A percentile compares a stretch with the other conserved stretches of the same genome.
Conservation (phyloP, 2,888 invertebrate species). For the Drosophila siamana region DNA sequence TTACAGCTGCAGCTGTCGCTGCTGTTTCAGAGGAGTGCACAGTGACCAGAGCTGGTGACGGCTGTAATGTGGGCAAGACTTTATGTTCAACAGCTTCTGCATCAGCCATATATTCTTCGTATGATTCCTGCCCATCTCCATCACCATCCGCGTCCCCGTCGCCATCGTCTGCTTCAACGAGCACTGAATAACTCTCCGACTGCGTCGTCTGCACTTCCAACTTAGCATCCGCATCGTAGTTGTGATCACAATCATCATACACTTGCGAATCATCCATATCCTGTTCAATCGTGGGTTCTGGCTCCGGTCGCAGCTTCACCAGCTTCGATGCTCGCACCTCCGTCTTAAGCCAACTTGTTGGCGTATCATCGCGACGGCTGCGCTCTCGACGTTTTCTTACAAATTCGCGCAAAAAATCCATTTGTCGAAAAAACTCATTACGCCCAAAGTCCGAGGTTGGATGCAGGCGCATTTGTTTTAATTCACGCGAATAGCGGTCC, state of each 20-base stretch:
- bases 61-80: constrained; percentile 43
- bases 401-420: constrained; percentile 83
- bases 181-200: constrained; percentile 69
- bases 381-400: constrained; percentile 81
- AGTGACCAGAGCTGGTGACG: constrained; percentile 48
- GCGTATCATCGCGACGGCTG: constrained; percentile 68
- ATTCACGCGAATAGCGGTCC: constrained; percentile 85
- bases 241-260: constrained; percentile 66
- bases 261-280: constrained; percentile 52
- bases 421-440: constrained; percentile 81
- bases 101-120: constrained; percentile 53
- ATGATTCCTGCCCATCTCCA: constrained; percentile 47
- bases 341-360: constrained; percentile 63
- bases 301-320: constrained; percentile 31
- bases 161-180: constrained; percentile 68
- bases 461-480: constrained; percentile 81
- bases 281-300: constrained; percentile 45
- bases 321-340: constrained; percentile 45
- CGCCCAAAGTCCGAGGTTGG: constrained; percentile 75
- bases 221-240: constrained; percentile 61
- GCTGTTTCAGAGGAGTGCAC: constrained; percentile 32
- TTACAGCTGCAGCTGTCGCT: constrained; percentile 17
- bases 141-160: constrained; percentile 17
- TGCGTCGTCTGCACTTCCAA: constrained; percentile 65
- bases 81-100: constrained; percentile 46